Percentiles rank a stretch among this genome's conserved stretches.
Conservation (phyloP, 2,888 invertebrate genomes). For the Rhimphoctona megacephalus region DNA sequence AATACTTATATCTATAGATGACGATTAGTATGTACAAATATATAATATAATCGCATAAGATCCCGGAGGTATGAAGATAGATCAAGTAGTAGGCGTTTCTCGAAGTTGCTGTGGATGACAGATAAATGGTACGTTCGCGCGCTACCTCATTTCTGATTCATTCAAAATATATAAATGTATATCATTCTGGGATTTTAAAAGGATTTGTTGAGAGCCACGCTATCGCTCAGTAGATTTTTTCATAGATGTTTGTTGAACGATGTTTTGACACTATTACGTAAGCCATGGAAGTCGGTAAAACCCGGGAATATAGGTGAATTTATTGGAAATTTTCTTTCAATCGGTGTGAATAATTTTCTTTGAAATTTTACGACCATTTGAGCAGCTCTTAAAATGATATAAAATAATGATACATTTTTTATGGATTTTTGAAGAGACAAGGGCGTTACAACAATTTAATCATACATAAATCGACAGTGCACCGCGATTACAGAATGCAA, state of each 20-base stretch:
- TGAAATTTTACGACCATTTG: background rate
- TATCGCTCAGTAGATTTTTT: background rate
- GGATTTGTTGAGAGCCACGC: background rate
- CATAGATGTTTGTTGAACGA: background rate
- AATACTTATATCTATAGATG: background rate
- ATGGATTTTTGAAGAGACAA: no score
- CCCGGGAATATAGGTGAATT: no score
- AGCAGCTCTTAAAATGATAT: no score
- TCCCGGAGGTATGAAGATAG: background rate
- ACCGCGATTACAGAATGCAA: background rate
- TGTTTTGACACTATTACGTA: slow-evolving; percentile 3
- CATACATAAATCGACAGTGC: no score
- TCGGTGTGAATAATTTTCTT: background rate
- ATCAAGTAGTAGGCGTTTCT: slow-evolving; percentile 3
- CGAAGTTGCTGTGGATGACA: background rate
- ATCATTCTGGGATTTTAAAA: background rate
- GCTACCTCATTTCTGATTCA: slow-evolving; percentile 5
- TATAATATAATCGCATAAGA: slow-evolving; percentile 5
- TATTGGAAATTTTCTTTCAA: no score
- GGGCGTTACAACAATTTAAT: no score
- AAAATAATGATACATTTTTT: no score
- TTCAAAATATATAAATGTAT: background rate
- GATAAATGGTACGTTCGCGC: background rate
- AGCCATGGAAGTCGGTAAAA: background rate
- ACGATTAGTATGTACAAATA: slow-evolving; percentile 4